A percentile compares a stretch with the other conserved stretches of the same genome.
These are phyloP conservation scores for Tyto alba DNA, from an alignment of 2,113 vertebrate genomes.

Conservation along the genomic window DNA sequence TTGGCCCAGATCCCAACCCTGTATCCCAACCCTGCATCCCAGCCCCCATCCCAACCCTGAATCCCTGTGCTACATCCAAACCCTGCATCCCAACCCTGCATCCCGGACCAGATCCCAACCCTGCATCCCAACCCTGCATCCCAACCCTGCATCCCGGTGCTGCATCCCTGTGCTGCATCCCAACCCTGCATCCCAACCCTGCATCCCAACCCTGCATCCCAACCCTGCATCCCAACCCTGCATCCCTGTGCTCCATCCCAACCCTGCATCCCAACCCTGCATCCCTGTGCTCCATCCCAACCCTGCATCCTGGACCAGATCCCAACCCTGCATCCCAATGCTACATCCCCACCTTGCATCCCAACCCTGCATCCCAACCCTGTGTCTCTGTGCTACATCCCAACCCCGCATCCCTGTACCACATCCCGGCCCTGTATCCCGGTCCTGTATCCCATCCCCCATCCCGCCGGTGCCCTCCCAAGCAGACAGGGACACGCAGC, in stretches of 20 bases:
- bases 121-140: neutral
- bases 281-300: fast-evolving
- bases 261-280: fast-evolving
- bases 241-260: neutral
- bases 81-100: neutral
- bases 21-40: neutral
- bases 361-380: fast-evolving
- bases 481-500: neutral
- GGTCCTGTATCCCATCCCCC: neutral
- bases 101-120: neutral
- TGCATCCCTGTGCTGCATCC: neutral
- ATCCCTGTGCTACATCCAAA: neutral
- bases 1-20: no score
- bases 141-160: neutral
- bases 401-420: fast-evolving
- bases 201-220: neutral
- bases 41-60: neutral
- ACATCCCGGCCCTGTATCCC: neutral
- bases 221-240: fast-evolving
- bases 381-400: fast-evolving
- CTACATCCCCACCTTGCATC: fast-evolving
- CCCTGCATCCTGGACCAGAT: no score
- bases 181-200: neutral
- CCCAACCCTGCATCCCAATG: no score
- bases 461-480: neutral